Conservation (phyloP, 1,140 invertebrate genomes). For the Proales similis region DNA sequence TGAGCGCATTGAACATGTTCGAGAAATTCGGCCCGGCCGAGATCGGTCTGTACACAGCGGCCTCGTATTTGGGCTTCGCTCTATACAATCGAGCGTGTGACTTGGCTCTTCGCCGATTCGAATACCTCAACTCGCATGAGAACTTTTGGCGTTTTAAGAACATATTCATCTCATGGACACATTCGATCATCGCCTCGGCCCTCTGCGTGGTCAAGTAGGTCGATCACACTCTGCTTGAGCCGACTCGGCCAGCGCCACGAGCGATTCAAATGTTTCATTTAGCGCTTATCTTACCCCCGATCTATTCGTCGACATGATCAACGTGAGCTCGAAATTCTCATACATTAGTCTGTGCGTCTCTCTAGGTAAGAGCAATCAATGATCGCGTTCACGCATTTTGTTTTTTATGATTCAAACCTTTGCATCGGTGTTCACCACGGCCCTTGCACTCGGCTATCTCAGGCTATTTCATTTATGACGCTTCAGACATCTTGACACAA, state of each 20-base stretch:
- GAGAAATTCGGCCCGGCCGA: neutral
- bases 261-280: neutral
- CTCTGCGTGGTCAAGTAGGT: neutral
- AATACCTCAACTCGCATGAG: constrained; percentile 20
- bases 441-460: neutral
- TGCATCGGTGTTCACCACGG: neutral
- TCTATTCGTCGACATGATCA: constrained; percentile 28
- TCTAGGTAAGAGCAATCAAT: constrained; percentile 1
- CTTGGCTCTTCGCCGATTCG: constrained; percentile 1
- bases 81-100: constrained; percentile 20
- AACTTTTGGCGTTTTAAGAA: constrained; percentile 37
- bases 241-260: neutral
- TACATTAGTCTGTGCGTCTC: constrained; percentile 29
- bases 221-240: neutral
- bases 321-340: constrained; percentile 34
- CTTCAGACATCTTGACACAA: constrained; percentile 27
- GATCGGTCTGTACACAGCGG: constrained; percentile 7
- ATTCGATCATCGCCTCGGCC: constrained; percentile 14
- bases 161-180: constrained; percentile 31
- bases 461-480: constrained; percentile 36
- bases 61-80: constrained; percentile 9
- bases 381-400: neutral
- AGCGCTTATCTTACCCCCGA: constrained; percentile 23
- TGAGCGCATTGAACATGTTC: too few species aligned
- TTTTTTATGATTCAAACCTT: constrained; percentile 1